Percentiles rank a stretch among this genome's conserved stretches.
phyloP scores from a whole-genome alignment of 1,140 invertebrate species.

The Aradophagus sp. region DNA sequence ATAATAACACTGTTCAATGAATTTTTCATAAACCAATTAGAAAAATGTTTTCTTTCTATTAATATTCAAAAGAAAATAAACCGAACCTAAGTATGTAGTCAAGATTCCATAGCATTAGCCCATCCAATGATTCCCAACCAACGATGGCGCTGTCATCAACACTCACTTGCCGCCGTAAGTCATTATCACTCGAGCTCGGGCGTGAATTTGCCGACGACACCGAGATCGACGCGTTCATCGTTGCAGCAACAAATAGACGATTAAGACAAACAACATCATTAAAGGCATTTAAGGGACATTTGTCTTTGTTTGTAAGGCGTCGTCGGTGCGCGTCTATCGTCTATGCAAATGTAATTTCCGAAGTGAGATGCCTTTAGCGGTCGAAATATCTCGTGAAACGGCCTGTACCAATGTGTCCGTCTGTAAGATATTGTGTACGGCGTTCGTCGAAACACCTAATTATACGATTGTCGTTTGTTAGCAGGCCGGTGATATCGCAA shows the following conservation, averaged over 20 bases:
- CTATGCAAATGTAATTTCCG: constrained; percentile 52
- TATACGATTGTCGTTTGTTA: constrained; percentile 73
- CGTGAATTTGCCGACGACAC: too few species aligned
- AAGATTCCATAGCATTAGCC: too few species aligned
- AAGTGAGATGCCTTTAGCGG: constrained; percentile 48
- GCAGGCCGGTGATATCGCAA: constrained; percentile 60
- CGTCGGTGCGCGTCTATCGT: constrained; percentile 14
- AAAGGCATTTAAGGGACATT: constrained; percentile 36
- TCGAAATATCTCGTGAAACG: constrained; percentile 52
- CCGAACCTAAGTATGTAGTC: too few species aligned
- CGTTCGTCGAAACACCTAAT: constrained; percentile 69
- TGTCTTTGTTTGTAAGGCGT: constrained; percentile 43
- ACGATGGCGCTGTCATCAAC: too few species aligned
- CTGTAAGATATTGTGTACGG: constrained; percentile 62
- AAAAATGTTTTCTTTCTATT: too few species aligned
- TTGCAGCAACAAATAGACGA: constrained; percentile 1
- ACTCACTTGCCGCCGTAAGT: too few species aligned
- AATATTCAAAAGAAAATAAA: too few species aligned
- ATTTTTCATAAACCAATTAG: too few species aligned
- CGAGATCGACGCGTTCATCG: too few species aligned
- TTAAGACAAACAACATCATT: constrained; percentile 42
- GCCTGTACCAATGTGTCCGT: constrained; percentile 63
- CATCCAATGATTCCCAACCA: too few species aligned
- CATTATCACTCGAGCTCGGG: too few species aligned
- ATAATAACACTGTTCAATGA: too few species aligned